These are phyloP conservation scores for Caenorhabditis wallacei DNA, from an alignment of 2,888 invertebrate species.

Conservation along the genomic window DNA sequence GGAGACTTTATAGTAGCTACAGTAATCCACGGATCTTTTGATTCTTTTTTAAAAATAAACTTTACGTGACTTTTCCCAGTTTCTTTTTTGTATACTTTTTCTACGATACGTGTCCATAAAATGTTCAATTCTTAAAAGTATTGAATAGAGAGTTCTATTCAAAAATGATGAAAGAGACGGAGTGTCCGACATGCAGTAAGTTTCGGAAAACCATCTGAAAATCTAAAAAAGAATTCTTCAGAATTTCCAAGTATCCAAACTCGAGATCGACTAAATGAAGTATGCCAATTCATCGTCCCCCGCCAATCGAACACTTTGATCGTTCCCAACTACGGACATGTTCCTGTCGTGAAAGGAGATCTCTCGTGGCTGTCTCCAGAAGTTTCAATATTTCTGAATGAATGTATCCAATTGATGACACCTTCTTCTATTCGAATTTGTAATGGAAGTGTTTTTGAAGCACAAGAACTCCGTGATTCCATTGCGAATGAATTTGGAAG, in stretches of 20 bases:
- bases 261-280: constrained; percentile 46
- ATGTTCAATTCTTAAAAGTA: neutral
- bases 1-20: too few species aligned
- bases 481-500: constrained; percentile 46
- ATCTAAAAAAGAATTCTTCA: constrained; percentile 25
- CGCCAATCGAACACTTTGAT: constrained; percentile 42
- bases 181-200: constrained; percentile 64
- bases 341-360: constrained; percentile 64
- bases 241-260: constrained; percentile 49
- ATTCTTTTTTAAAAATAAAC: too few species aligned
- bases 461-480: constrained; percentile 49
- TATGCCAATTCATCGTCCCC: constrained; percentile 49
- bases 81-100: neutral
- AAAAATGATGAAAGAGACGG: constrained; percentile 55
- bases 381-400: constrained; percentile 48
- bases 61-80: too few species aligned
- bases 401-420: constrained; percentile 52
- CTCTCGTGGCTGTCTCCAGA: constrained; percentile 50
- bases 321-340: constrained; percentile 46
- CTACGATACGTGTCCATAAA: neutral
- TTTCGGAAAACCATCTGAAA: too few species aligned
- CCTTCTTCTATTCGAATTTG: constrained; percentile 67
- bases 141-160: constrained; percentile 22
- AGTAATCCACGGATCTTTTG: too few species aligned
- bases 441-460: constrained; percentile 69